These are phyloP conservation scores for Gallinago nigripennis DNA, from an alignment of 2,797 vertebrate species.

Conservation along the genomic window DNA sequence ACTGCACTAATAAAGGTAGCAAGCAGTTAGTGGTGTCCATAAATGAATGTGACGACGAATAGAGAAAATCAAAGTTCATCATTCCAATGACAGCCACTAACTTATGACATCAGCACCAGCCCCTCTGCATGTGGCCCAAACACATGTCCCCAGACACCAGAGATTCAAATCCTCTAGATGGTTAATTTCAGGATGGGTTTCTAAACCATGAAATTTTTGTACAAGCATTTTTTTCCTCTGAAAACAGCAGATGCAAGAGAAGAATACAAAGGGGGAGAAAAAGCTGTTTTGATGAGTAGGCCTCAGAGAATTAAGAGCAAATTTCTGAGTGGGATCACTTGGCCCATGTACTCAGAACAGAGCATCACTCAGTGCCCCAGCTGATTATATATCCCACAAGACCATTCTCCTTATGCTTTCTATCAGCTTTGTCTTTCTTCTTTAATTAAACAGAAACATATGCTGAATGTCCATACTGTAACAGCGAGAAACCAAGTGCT, in stretches of 20 bases:
- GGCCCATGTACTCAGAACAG: background rate
- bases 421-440: background rate
- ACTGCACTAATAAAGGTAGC: background rate
- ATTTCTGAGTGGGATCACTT: constrained; percentile 7
- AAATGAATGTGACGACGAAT: background rate
- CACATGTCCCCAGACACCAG: background rate
- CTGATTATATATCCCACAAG: background rate
- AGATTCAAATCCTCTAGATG: background rate
- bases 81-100: background rate
- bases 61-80: background rate
- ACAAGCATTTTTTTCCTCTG: background rate
- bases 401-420: background rate
- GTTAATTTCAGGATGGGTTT: background rate
- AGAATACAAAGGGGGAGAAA: background rate
- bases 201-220: background rate
- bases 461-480: background rate
- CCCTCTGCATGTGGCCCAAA: background rate
- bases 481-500: background rate
- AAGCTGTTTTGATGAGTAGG: background rate
- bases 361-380: background rate
- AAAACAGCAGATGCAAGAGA: background rate
- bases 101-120: background rate
- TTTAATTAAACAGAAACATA: background rate
- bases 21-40: background rate
- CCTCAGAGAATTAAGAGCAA: background rate